These are phyloP conservation scores for Caenorhabditis becei DNA, from an alignment of 2,888 invertebrate genomes.

Conservation along the genomic window DNA sequence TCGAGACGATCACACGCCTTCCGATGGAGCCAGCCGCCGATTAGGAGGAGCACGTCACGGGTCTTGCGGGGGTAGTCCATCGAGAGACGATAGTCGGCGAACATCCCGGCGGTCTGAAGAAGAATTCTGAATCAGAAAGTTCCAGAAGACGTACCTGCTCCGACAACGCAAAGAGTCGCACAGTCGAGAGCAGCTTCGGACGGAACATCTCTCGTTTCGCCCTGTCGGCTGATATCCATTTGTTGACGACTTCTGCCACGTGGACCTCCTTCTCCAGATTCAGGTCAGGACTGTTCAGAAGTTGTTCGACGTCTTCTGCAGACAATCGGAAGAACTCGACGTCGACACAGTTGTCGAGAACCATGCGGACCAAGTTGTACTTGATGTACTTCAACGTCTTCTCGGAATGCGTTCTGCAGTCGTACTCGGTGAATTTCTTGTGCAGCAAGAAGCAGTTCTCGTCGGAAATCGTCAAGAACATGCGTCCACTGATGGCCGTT, in stretches of 20 bases:
- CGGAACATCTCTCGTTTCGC: constrained; percentile 30
- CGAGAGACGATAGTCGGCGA: constrained; percentile 31
- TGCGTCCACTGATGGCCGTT: constrained; percentile 31
- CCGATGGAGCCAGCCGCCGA: constrained; percentile 59
- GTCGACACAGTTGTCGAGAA: constrained; percentile 31
- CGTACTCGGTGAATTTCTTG: constrained; percentile 38
- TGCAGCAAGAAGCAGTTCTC: constrained; percentile 52
- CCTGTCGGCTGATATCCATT: constrained; percentile 40
- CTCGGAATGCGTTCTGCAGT: constrained; percentile 2
- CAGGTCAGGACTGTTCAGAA: constrained; percentile 29
- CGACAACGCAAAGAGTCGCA: constrained; percentile 15
- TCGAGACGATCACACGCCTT: constrained; percentile 48
- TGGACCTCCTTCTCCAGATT: constrained; percentile 44
- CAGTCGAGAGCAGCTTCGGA: constrained; percentile 22
- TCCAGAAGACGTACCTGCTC: constrained; percentile 11
- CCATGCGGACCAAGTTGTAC: constrained; percentile 51
- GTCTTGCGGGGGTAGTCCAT: constrained; percentile 30
- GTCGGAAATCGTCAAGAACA: constrained; percentile 19
- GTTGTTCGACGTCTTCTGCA: constrained; percentile 36
- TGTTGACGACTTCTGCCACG: constrained; percentile 30
- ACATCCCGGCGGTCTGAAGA: constrained; percentile 17
- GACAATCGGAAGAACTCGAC: constrained; percentile 47
- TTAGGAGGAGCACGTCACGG: constrained; percentile 35
- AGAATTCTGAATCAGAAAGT: no score
- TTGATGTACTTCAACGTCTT: constrained; percentile 43